Percentiles rank a stretch among this genome's conserved stretches.
Conservation (phyloP, 2,888 invertebrate species). For the Hirudinaria manillensis region DNA sequence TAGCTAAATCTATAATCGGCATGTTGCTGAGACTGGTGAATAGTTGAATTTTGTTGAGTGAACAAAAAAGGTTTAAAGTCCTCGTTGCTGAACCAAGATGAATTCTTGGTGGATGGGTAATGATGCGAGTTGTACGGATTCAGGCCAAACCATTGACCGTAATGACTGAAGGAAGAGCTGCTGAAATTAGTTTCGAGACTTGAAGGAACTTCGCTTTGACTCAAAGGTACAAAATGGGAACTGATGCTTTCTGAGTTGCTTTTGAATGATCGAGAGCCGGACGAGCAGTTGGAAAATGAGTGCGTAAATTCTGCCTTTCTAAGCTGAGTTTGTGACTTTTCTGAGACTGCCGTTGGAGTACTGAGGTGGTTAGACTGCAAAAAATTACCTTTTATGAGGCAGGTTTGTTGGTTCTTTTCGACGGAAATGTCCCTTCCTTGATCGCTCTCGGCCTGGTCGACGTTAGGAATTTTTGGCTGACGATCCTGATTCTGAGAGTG, state of each 20-base stretch:
- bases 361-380: neutral
- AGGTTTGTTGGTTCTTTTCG: neutral
- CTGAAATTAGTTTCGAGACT: neutral
- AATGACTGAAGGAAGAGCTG: conserved; percentile 7
- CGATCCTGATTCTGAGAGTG: neutral
- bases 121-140: conserved; percentile 25
- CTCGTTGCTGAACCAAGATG: conserved; percentile 17
- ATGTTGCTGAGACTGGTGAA: neutral
- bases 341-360: neutral
- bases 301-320: neutral
- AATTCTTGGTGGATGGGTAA: neutral
- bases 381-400: neutral
- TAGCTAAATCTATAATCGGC: conserved; percentile 21
- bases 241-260: neutral
- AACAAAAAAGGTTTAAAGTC: conserved; percentile 25
- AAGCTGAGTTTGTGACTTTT: neutral
- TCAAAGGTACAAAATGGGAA: neutral
- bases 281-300: neutral
- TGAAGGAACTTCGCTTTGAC: neutral
- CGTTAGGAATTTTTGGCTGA: neutral
- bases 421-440: neutral
- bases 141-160: conserved; percentile 31
- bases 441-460: neutral
- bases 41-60: conserved; percentile 2
- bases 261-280: neutral